Base-by-base conservation (phyloP, 1,140 invertebrate genomes). In the Mamestra configurata region DNA sequence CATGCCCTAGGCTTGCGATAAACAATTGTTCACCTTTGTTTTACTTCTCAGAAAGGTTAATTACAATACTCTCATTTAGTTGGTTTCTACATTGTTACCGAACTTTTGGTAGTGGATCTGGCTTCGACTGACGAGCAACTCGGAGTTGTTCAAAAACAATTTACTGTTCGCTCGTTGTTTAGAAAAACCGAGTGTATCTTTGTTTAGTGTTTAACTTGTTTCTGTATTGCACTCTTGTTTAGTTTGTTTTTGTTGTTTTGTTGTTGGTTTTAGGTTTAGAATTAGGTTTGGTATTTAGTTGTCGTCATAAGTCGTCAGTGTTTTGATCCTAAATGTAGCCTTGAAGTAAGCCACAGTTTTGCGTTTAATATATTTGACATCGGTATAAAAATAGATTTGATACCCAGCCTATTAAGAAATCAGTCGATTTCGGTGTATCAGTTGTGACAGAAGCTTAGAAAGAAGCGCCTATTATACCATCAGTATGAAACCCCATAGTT, bases 1-100 rank as follows among this genome's bases (percentile, higher is more conserved):
- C 57, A 80, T 79, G 80, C 76, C 79, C 82, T 82, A 77, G 79
- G 79, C 71, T 66, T 81, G 82, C 77, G 46, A 75, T 68, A 70
- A 82, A 86, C 79, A 85, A 85, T 80, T 86, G 77, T 82, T 80
- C 71, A 84, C 82, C 82, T 86, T 86, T 86, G 73, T 80, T 68
- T 64, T 55, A 71, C 51, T 82, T 77, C 66, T 49, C 61, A 71
- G 64, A 78, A 82, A 80, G 66, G 75, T 84, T 85, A 82, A 79
- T 83, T 81, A 82, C 75, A 86, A 84, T 82, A 79, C 79, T 71
- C 76, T 79, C 82, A 84, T 84, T 85, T 85, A 77, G 73, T 82
- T 79, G 84, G 80, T 81, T 86, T 86, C 84, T 40, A 83, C 77
- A 85, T 83, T 81, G 80, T 85, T 80, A 7, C 22, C 37, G 22